Evolutionary conservation across 2,797 vertebrate species (phyloP).

Genomic region (Acanthurus leucopareius): DNA sequence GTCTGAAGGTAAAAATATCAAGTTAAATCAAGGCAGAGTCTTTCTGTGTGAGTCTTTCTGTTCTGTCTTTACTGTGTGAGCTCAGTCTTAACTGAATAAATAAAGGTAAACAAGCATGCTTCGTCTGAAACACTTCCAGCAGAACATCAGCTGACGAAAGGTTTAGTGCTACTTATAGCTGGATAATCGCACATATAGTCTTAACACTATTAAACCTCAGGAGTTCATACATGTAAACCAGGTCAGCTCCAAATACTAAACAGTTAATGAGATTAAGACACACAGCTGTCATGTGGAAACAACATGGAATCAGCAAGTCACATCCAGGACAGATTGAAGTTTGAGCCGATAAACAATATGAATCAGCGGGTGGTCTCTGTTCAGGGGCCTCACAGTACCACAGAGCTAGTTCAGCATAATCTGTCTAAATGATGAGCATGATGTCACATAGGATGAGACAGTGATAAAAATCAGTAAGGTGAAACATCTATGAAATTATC

Average conservation of each 20-base stretch:
- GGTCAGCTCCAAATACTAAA: slow-evolving; percentile 59
- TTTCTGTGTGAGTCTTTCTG: too few relatives aligned
- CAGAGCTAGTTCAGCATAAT: not conserved
- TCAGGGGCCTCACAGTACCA: not conserved
- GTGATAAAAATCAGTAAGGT: not conserved
- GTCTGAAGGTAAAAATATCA: not conserved
- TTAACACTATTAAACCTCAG: slow-evolving; percentile 22
- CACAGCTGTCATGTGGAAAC: not conserved
- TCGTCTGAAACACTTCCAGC: slow-evolving; percentile 9
- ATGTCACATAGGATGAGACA: not conserved
- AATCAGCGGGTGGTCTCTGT: not conserved
- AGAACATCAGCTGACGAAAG: slow-evolving; percentile 44
- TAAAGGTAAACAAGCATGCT: slow-evolving; percentile 27
- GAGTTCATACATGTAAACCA: slow-evolving; percentile 43
- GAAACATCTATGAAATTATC: not conserved
- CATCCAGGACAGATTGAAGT: not conserved
- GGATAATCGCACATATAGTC: slow-evolving; percentile 33
- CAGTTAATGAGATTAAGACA: slow-evolving; percentile 60
- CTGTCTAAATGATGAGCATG: not conserved
- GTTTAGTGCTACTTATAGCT: slow-evolving; percentile 53
- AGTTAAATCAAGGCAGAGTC: too few relatives aligned
- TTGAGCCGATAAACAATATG: not conserved
- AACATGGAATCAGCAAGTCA: slow-evolving; percentile 14
- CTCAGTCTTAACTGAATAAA: not conserved
- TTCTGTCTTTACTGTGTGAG: not conserved